Conservation (phyloP, 1,140 invertebrate genomes). For the Heliconius nattereri region DNA sequence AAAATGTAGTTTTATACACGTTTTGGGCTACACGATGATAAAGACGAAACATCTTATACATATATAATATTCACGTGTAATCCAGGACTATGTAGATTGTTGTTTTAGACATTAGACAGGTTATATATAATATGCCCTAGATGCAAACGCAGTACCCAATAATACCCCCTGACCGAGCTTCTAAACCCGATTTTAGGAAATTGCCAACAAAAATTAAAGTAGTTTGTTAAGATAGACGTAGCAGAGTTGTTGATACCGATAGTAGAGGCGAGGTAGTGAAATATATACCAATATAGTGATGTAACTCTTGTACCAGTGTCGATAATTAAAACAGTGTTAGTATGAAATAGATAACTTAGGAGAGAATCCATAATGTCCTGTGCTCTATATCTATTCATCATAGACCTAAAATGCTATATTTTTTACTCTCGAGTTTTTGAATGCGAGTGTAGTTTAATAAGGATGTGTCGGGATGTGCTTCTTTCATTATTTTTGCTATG, state of each 20-base stretch:
- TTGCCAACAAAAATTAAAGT: slow-evolving; percentile 50
- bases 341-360: slow-evolving; percentile 19
- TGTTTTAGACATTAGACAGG: slow-evolving; percentile 65
- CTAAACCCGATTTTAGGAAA: slow-evolving; percentile 61
- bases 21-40: slow-evolving; percentile 33
- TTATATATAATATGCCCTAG: slow-evolving; percentile 43
- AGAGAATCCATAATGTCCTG: slow-evolving; percentile 17
- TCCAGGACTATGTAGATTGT: slow-evolving; percentile 53
- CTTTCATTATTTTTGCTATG: slow-evolving; percentile 74
- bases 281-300: slow-evolving; percentile 20
- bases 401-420: slow-evolving; percentile 54
- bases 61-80: slow-evolving; percentile 1
- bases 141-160: not conserved
- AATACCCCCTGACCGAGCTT: slow-evolving; percentile 61
- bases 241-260: slow-evolving; percentile 33
- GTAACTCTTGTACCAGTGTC: slow-evolving; percentile 27
- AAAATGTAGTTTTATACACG: slow-evolving; percentile 57
- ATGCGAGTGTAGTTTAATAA: slow-evolving; percentile 45
- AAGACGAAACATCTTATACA: not conserved
- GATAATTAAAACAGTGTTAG: slow-evolving; percentile 34
- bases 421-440: slow-evolving; percentile 67
- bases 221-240: slow-evolving; percentile 45
- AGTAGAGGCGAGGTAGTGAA: slow-evolving; percentile 21
- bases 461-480: slow-evolving; percentile 48
- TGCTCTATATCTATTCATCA: not conserved